A percentile compares a stretch with the other conserved stretches of the same genome.
phyloP scores from a whole-genome alignment of 1,140 invertebrate genomes.

The Lasaia peninsularis region DNA sequence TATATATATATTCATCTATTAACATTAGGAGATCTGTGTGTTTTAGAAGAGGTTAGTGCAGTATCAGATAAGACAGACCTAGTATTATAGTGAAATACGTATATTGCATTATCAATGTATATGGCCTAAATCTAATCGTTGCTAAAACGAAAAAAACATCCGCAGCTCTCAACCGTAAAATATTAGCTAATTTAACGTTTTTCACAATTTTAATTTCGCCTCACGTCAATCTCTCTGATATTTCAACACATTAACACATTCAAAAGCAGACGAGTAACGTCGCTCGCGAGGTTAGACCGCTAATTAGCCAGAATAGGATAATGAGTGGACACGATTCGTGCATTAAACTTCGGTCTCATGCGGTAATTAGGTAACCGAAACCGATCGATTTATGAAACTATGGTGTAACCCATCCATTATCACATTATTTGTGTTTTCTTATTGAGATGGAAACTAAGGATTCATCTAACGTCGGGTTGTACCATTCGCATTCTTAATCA shows the following conservation, averaged over 20 bases:
- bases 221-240: slow-evolving; percentile 18
- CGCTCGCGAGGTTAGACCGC: slow-evolving; percentile 38
- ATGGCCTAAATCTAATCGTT: too few relatives aligned
- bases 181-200: neutral
- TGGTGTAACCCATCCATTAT: slow-evolving; percentile 64
- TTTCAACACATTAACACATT: slow-evolving; percentile 48
- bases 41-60: too few relatives aligned
- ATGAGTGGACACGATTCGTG: slow-evolving; percentile 68
- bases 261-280: slow-evolving; percentile 30
- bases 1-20: too few relatives aligned
- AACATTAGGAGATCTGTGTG: too few relatives aligned
- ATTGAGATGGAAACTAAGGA: too few relatives aligned
- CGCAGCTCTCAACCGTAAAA: neutral
- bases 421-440: slow-evolving; percentile 34
- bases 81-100: too few relatives aligned
- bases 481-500: too few relatives aligned
- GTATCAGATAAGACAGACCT: too few relatives aligned
- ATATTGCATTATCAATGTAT: too few relatives aligned
- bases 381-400: slow-evolving; percentile 73
- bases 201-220: slow-evolving; percentile 6
- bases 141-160: slow-evolving; percentile 4
- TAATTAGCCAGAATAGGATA: slow-evolving; percentile 65
- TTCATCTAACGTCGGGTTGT: too few relatives aligned
- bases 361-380: slow-evolving; percentile 73
- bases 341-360: slow-evolving; percentile 65